Evolutionary conservation across 2,888 invertebrate genomes (phyloP).

Genomic region (Andrena camellia): DNA sequence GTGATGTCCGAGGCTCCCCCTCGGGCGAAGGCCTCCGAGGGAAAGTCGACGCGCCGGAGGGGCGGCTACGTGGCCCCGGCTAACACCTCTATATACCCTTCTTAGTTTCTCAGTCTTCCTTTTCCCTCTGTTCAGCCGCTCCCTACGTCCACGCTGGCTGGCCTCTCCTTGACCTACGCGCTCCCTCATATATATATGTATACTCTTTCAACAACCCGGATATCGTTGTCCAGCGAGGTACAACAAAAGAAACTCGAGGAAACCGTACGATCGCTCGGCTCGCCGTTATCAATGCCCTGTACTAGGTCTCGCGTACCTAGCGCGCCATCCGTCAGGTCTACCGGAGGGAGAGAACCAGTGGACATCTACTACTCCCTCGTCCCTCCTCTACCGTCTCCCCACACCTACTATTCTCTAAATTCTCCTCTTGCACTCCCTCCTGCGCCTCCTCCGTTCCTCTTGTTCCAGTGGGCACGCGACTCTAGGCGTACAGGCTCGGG

Average conservation of each 20-base stretch:
- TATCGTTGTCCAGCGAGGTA: background rate
- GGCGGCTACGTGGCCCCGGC: background rate
- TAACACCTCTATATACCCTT: constrained; percentile 35
- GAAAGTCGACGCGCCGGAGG: background rate
- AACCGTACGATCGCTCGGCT: background rate
- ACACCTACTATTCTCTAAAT: background rate
- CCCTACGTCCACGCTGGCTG: background rate
- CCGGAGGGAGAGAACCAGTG: background rate
- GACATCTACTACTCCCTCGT: background rate
- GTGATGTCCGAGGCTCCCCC: too few species aligned
- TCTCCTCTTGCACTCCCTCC: background rate
- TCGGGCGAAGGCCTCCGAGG: background rate
- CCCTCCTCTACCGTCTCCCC: background rate
- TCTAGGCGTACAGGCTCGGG: constrained; percentile 38
- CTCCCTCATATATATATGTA: background rate
- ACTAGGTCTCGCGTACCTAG: background rate
- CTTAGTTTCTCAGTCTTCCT: constrained; percentile 56
- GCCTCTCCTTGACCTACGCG: background rate
- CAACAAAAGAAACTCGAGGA: background rate
- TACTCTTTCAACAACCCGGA: constrained; percentile 19
- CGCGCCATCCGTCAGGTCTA: background rate
- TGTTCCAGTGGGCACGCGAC: background rate
- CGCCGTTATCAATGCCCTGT: background rate
- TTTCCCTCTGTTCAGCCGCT: constrained; percentile 28
- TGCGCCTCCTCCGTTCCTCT: background rate